Evolutionary conservation across 1,140 invertebrate genomes (phyloP).

Genomic region (Bombus balteatus): DNA sequence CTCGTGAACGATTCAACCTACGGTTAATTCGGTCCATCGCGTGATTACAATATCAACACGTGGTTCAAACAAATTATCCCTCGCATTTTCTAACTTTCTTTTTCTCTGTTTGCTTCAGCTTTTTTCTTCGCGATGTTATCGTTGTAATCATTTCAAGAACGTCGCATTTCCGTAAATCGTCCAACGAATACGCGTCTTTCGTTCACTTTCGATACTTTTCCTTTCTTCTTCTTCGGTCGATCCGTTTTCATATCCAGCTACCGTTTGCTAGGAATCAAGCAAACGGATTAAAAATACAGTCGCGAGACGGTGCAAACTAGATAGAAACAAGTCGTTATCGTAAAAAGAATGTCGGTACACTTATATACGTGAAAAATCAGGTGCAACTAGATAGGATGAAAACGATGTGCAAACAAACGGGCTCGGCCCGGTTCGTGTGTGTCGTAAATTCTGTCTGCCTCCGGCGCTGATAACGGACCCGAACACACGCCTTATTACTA

Average conservation of each 20-base stretch:
- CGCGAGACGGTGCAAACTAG: not conserved
- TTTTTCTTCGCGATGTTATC: not conserved
- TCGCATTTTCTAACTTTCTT: not conserved
- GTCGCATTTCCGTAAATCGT: not conserved
- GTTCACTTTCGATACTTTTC: not conserved
- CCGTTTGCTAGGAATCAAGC: not conserved
- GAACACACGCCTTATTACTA: conserved; percentile 44
- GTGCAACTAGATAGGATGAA: conserved; percentile 49
- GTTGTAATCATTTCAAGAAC: not conserved
- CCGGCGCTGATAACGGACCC: conserved; percentile 52
- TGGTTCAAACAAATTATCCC: conserved; percentile 1
- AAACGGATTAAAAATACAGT: not conserved
- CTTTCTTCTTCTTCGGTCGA: not conserved
- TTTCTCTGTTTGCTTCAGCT: not conserved
- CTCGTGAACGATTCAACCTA: conserved; percentile 49
- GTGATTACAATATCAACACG: conserved; percentile 45
- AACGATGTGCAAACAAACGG: conserved; percentile 60
- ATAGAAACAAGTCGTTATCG: conserved; percentile 32
- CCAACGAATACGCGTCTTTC: not conserved
- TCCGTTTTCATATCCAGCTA: not conserved
- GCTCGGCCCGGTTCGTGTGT: conserved; percentile 34
- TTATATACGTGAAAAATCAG: conserved; percentile 57
- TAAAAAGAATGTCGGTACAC: conserved; percentile 34
- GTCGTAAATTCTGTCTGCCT: conserved; percentile 61
- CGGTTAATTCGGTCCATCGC: conserved; percentile 11